phyloP scores from a whole-genome alignment of 2,888 invertebrate genomes.

The Lordiphosa fenestrarum region DNA sequence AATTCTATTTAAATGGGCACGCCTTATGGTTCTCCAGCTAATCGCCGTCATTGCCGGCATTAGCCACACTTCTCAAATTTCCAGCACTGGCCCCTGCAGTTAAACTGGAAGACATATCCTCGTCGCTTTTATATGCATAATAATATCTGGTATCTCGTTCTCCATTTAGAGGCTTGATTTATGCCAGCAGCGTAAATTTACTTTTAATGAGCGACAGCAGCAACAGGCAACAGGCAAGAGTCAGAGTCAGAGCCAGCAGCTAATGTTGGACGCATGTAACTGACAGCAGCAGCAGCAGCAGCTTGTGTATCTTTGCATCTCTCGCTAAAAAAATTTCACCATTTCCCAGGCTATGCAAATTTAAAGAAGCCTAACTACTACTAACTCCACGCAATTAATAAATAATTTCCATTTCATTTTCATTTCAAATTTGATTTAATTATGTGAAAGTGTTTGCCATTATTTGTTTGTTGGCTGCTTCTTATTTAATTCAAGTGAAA shows the following conservation, averaged over 20 bases:
- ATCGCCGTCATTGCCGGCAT: slow-evolving; percentile 20
- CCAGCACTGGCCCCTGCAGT: slow-evolving; percentile 16
- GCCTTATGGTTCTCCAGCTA: no score
- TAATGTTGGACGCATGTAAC: slow-evolving; percentile 47
- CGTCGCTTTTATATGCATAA: slow-evolving; percentile 2
- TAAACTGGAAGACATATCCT: slow-evolving; percentile 3
- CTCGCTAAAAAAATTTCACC: slow-evolving; percentile 26
- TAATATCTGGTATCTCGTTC: slow-evolving; percentile 13
- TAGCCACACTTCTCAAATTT: slow-evolving; percentile 27
- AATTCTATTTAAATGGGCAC: no score
- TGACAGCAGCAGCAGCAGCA: slow-evolving; percentile 36
- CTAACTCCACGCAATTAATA: slow-evolving; percentile 53
- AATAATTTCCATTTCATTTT: slow-evolving; percentile 73
- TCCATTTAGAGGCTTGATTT: slow-evolving; percentile 43
- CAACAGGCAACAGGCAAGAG: slow-evolving; percentile 3
- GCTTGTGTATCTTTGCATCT: slow-evolving; percentile 39
- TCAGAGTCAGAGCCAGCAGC: slow-evolving; percentile 18
- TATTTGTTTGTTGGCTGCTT: slow-evolving; percentile 40
- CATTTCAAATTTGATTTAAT: slow-evolving; percentile 69
- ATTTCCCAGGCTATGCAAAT: slow-evolving; percentile 11
- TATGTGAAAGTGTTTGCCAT: slow-evolving; percentile 65
- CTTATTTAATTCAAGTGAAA: slow-evolving; percentile 72
- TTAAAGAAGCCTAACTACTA: slow-evolving; percentile 3
- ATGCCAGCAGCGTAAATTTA: slow-evolving; percentile 54
- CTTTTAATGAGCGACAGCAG: slow-evolving; percentile 52